These are phyloP conservation scores for Hemithea aestivaria DNA, from an alignment of 2,888 invertebrate species.

Conservation along the genomic window DNA sequence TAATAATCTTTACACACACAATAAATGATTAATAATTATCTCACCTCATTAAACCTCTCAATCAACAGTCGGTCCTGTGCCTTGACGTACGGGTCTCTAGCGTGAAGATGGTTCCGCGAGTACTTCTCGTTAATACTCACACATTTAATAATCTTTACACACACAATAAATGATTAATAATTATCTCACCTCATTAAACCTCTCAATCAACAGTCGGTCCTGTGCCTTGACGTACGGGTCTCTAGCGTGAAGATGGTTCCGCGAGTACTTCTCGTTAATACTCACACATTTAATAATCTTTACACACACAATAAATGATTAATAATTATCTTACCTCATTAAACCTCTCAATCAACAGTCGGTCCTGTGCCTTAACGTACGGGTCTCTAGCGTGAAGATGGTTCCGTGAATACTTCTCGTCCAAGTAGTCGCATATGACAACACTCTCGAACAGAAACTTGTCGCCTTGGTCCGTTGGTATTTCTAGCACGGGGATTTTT, in stretches of 20 bases:
- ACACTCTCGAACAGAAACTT: conserved; percentile 87
- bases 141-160: no score
- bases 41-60: conserved; percentile 83
- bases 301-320: no score
- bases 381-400: conserved; percentile 84
- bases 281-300: no score
- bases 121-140: no score
- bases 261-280: no score
- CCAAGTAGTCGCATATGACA: conserved; percentile 89
- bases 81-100: conserved; percentile 82
- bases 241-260: conserved; percentile 81
- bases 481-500: conserved; percentile 89
- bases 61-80: conserved; percentile 86
- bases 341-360: conserved; percentile 85
- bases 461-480: conserved; percentile 78
- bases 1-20: no score
- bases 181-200: conserved; percentile 78
- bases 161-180: no score
- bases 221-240: conserved; percentile 85
- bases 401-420: conserved; percentile 84
- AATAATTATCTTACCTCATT: conserved; percentile 63
- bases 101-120: conserved; percentile 81
- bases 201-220: conserved; percentile 85
- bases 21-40: conserved; percentile 2
- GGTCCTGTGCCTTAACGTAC: conserved; percentile 84